Conservation (phyloP, 35 echinoderm and acorn worm species). For the Chiridota heheva region DNA sequence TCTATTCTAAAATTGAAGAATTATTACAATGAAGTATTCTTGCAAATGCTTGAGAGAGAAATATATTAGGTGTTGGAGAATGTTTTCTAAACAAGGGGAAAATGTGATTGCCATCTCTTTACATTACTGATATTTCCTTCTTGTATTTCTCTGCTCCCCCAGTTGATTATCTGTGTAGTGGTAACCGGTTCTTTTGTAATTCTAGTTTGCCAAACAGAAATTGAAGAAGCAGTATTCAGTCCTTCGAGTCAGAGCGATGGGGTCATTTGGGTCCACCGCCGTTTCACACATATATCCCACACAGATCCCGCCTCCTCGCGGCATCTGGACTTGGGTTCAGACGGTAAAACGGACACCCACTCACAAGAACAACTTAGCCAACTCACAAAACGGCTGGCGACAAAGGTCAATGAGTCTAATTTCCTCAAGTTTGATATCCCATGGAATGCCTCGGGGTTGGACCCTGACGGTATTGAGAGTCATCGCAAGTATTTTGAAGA, state of each 20-base stretch:
- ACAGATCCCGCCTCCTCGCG: conserved; percentile 62
- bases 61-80: no score
- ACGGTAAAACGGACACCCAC: conserved; percentile 66
- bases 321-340: conserved; percentile 73
- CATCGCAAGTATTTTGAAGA: conserved; percentile 84
- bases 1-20: no score
- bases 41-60: no score
- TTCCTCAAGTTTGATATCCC: conserved; percentile 86
- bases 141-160: no score
- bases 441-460: conserved; percentile 76
- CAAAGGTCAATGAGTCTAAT: conserved; percentile 80
- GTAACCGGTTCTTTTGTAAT: no score
- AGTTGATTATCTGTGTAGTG: no score
- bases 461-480: conserved; percentile 74
- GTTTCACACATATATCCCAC: conserved; percentile 70
- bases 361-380: conserved; percentile 89
- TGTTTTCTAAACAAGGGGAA: no score
- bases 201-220: conserved; percentile 77
- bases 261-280: conserved; percentile 77
- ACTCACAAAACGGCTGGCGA: conserved; percentile 74
- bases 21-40: no score
- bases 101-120: no score
- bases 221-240: conserved; percentile 85
- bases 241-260: conserved; percentile 74
- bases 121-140: no score